Conservation (phyloP, 1,140 invertebrate species). For the Paraescarpia echinospica region DNA sequence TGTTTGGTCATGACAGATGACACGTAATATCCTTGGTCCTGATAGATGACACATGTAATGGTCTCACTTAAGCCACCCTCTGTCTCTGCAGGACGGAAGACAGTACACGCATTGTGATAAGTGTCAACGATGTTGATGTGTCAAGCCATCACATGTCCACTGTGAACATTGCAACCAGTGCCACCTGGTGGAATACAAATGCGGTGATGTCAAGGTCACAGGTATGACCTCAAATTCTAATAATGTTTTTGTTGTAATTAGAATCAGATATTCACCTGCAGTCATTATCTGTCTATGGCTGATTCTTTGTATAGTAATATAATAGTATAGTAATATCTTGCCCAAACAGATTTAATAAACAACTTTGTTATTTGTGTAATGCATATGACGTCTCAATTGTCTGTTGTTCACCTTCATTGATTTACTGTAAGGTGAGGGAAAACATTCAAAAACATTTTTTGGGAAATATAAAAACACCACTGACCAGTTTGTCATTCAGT, state of each 20-base stretch:
- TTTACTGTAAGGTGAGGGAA: too few relatives aligned
- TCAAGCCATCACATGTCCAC: constrained; percentile 78
- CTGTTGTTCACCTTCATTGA: background rate
- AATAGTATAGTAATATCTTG: too few relatives aligned
- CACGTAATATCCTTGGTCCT: too few relatives aligned
- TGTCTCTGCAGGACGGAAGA: constrained; percentile 65
- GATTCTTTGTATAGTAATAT: background rate
- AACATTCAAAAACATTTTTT: too few relatives aligned
- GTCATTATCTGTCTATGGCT: background rate
- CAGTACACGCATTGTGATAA: constrained; percentile 73
- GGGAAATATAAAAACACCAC: too few relatives aligned
- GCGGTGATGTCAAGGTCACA: background rate
- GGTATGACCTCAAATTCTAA: constrained; percentile 7
- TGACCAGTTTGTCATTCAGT: too few relatives aligned
- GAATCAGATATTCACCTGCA: too few relatives aligned
- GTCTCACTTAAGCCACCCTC: constrained; percentile 15
- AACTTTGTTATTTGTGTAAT: background rate
- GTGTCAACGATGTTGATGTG: constrained; percentile 75
- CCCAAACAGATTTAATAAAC: background rate
- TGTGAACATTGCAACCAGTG: constrained; percentile 72
- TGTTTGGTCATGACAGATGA: too few relatives aligned
- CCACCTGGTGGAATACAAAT: constrained; percentile 38
- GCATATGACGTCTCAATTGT: background rate
- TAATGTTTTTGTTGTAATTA: background rate
- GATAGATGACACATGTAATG: too few relatives aligned